Evolutionary conservation across 2,113 vertebrate species (phyloP), one percentile per base, ranked within the genome.

Genomic region (Alectura lathami): DNA sequence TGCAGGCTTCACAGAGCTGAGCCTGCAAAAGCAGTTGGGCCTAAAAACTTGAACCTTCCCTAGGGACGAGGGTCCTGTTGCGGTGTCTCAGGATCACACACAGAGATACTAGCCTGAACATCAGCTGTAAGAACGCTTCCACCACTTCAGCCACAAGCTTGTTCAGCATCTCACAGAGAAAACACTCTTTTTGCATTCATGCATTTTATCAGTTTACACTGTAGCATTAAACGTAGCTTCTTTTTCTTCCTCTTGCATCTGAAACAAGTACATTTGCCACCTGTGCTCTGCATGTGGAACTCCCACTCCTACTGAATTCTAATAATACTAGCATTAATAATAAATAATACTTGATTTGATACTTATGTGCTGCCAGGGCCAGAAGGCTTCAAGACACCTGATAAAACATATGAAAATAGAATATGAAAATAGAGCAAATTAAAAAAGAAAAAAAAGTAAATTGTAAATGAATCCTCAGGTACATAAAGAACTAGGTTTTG

Each of bases 271-370:
- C 72, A 67, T 88, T 77, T 43, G 59, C 59, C 85, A 91, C 85
- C 82, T 83, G 75, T 70, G 64, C 63, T 83, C 27, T 88, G 34
- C 68, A 83, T 80, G 72, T 64, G 34, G n/a, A 88, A 86, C 68
- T 77, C 87, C 82, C 59, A 74, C 59, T 86, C 14, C 20, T n/a
- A 72, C 47, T 63, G n/a, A 88, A 64, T 83, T 90, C 79, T 84
- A 91, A 47, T 64, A 94, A 88, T 86, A 93, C 23, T 47, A 83
- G 47, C 68, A 93, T 67, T 75, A 94, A 85, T 80, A 92, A 95
- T 85, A 88, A 89, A 54, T 86, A 93, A 70, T 1, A 2, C 56
- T n/a, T n/a, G n/a, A n/a, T 60, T 86, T 51, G 53, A 63, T 91
- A 94, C 14, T 63, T 81, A 83, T 14, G 43, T 75, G 60, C 29